These are phyloP conservation scores for Antigone vipio DNA, from an alignment of 2,113 vertebrate genomes.

Conservation along the genomic window DNA sequence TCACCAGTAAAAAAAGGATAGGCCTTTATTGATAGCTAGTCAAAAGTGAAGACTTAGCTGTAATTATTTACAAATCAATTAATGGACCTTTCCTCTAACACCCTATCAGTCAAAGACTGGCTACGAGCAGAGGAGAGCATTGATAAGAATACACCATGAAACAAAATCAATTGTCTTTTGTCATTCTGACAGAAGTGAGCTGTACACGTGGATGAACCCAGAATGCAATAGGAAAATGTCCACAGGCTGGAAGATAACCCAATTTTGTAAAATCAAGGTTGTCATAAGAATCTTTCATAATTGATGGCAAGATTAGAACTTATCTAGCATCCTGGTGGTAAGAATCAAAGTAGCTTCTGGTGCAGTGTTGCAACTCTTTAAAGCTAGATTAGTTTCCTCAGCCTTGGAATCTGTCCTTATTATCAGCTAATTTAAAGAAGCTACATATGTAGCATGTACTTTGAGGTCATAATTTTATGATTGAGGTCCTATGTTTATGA, in stretches of 20 bases:
- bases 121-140: slow-evolving; percentile 36
- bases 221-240: slow-evolving; percentile 54
- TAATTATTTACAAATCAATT: slow-evolving; percentile 78
- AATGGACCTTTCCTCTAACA: slow-evolving; percentile 66
- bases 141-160: slow-evolving; percentile 62
- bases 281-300: slow-evolving; percentile 24
- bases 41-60: slow-evolving; percentile 64
- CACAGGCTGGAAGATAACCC: slow-evolving; percentile 52
- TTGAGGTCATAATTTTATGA: slow-evolving; percentile 6
- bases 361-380: neutral
- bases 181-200: slow-evolving; percentile 72
- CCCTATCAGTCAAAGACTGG: slow-evolving; percentile 62
- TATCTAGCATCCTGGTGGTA: neutral
- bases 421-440: slow-evolving; percentile 16
- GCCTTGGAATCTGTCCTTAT: neutral
- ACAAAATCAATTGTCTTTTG: slow-evolving; percentile 69
- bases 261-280: slow-evolving; percentile 64
- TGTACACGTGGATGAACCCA: slow-evolving; percentile 52
- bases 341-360: slow-evolving; percentile 4
- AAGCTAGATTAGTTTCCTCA: neutral
- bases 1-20: slow-evolving; percentile 56
- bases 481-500: neutral
- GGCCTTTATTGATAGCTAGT: slow-evolving; percentile 51
- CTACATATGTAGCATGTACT: neutral
- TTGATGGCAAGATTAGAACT: slow-evolving; percentile 14